phyloP scores from a whole-genome alignment of 2,888 invertebrate genomes.

The Eledone cirrhosa region DNA sequence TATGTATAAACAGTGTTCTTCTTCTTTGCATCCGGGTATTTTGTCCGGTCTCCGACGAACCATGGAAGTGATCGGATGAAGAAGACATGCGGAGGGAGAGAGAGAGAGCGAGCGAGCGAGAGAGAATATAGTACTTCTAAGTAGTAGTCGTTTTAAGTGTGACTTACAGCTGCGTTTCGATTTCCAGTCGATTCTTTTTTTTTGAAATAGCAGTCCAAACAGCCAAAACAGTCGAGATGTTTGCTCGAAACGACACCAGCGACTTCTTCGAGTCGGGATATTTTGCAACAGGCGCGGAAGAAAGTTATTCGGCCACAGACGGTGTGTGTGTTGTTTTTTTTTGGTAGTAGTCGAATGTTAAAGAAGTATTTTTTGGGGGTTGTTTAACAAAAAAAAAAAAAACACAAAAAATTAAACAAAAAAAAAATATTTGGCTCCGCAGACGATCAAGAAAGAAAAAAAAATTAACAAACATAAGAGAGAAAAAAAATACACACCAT shows the following conservation, averaged over 20 bases:
- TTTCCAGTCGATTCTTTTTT: conserved; percentile 6
- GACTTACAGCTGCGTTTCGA: conserved; percentile 20
- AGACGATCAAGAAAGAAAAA: not conserved
- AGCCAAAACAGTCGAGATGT: not conserved
- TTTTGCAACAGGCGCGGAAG: conserved; percentile 27
- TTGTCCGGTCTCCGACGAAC: conserved; percentile 26
- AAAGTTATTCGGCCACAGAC: conserved; percentile 24
- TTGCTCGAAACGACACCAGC: not conserved
- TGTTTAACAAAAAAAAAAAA: not conserved
- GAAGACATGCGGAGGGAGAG: conserved; percentile 5
- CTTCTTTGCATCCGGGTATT: conserved; percentile 21
- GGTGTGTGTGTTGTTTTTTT: not conserved
- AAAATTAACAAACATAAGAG: not conserved
- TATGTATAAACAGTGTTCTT: conserved; percentile 1
- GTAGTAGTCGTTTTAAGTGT: conserved; percentile 19
- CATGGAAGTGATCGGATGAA: conserved; percentile 21
- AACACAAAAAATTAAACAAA: no score
- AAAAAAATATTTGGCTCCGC: not conserved
- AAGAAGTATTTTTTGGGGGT: conserved; percentile 12
- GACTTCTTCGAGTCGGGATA: conserved; percentile 13
- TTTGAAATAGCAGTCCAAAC: conserved; percentile 12
- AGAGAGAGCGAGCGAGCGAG: no score
- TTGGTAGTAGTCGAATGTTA: conserved; percentile 26
- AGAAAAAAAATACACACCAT: not conserved
- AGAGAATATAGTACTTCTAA: conserved; percentile 16